A percentile compares a stretch with the other conserved stretches of the same genome.
These are phyloP conservation scores for Suricata suricatta DNA, from an alignment of 2,113 vertebrate species.

Conservation along the genomic window DNA sequence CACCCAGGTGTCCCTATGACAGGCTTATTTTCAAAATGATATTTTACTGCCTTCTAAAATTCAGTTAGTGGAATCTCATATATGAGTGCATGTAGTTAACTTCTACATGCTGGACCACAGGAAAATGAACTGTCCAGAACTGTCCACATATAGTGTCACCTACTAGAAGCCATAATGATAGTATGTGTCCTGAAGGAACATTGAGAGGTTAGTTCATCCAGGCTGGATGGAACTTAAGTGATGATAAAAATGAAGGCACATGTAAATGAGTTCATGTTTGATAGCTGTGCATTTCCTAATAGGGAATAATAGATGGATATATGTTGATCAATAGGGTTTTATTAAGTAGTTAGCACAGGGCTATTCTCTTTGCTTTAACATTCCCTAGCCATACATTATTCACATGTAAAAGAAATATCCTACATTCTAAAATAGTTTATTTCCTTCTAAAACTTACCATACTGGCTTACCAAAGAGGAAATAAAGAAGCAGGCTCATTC, in stretches of 20 bases:
- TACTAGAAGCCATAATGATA: neutral
- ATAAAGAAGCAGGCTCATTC: neutral
- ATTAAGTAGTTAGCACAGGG: neutral
- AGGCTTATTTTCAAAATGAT: neutral
- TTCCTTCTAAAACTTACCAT: neutral
- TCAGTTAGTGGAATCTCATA: neutral
- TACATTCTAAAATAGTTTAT: neutral
- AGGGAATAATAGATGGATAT: neutral
- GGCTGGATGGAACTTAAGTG: neutral
- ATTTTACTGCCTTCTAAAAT: neutral
- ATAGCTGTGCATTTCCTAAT: neutral
- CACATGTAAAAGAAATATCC: neutral
- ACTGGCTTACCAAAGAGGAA: neutral
- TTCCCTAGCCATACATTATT: neutral
- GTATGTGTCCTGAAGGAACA: neutral
- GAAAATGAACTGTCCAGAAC: neutral
- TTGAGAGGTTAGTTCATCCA: neutral
- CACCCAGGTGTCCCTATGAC: too few relatives aligned
- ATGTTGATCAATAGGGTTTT: neutral
- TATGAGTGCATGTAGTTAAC: too few relatives aligned
- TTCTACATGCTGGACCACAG: neutral
- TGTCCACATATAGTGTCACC: too few relatives aligned
- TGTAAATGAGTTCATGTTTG: neutral
- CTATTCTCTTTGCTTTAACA: fast-evolving
- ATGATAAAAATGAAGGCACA: neutral